These are phyloP conservation scores for Nestor notabilis DNA, from an alignment of 2,113 vertebrate genomes.

Conservation along the genomic window DNA sequence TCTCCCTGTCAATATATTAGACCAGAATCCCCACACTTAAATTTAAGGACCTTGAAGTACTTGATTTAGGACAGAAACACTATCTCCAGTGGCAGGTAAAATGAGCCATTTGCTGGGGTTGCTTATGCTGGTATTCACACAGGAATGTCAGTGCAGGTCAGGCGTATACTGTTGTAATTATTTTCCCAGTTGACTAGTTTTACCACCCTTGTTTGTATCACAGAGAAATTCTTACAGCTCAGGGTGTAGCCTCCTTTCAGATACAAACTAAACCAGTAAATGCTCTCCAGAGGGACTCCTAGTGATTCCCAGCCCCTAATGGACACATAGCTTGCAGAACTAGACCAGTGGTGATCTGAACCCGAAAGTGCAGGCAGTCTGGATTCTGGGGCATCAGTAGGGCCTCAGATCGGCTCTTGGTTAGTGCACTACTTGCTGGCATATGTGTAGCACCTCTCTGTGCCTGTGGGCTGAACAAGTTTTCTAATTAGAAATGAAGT, in stretches of 20 bases:
- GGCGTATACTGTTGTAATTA: no score
- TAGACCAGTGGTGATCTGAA: not conserved
- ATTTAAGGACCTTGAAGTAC: not conserved
- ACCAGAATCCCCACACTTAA: not conserved
- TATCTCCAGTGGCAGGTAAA: not conserved
- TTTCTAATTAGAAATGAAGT: not conserved
- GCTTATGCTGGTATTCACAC: not conserved
- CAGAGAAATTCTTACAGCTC: not conserved
- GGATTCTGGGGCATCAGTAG: not conserved
- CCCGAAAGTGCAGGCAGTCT: not conserved
- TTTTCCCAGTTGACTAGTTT: not conserved
- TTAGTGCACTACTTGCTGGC: not conserved
- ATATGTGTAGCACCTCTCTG: fast-evolving
- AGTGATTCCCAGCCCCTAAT: not conserved
- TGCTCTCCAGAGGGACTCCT: not conserved
- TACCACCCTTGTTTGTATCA: not conserved
- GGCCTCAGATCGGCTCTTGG: not conserved
- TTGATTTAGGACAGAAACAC: not conserved
- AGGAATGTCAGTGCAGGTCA: not conserved
- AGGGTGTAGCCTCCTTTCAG: not conserved
- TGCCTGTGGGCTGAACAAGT: not conserved
- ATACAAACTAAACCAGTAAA: not conserved
- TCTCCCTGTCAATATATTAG: not conserved
- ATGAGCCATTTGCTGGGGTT: not conserved
- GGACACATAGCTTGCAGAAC: not conserved